Evolutionary conservation across 2,888 invertebrate species (phyloP), one percentile per base, ranked within the genome.

Genomic region (Phortica okadai): DNA sequence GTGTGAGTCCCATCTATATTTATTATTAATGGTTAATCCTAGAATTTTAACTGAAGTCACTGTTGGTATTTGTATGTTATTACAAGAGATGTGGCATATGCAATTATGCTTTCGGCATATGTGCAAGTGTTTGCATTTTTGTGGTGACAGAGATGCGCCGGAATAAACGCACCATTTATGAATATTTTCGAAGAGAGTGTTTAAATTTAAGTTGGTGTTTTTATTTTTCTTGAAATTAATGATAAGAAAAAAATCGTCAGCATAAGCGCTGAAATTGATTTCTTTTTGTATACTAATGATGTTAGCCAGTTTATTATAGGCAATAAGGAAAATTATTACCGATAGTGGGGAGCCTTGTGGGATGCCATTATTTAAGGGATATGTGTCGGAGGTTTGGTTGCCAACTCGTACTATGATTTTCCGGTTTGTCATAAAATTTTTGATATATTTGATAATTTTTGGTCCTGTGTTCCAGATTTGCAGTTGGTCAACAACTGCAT

Each of bases 151-250:
- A n/a, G 6, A 58, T 0, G 76, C 78, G 8, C 76, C 79, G 8
- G 76, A 78, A 42, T 76, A 76, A 45, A 69, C 42, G n/a, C 76
- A 77, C 79, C 77, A 78, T 14, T 72, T 42, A n/a, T 58, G 16
- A 14, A 80, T 78, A 16, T 78, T 64, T 11, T 69, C 4, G 8
- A 73, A 73, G 8, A 77, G 16, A 8, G 66, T 21, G 45, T 76
- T 66, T 6, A 80, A 66, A 45, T 79, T 56, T 5, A 74, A 62
- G 10, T 11, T 54, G 2, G 16, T 56, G 5, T 69, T 74, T 58
- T 75, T 77, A n/a, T 42, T 69, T 14, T 67, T 77, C 6, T 72
- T 56, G 2, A 76, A 54, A 56, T 74, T 70, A n/a, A 75, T 73
- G 2, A 78, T 33, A 7, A 76, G 50, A 25, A 41, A 74, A 74